Percentiles rank a stretch among this genome's conserved stretches.
phyloP scores from a whole-genome alignment of 2,113 vertebrate species.

The Microtus ochrogaster region DNA sequence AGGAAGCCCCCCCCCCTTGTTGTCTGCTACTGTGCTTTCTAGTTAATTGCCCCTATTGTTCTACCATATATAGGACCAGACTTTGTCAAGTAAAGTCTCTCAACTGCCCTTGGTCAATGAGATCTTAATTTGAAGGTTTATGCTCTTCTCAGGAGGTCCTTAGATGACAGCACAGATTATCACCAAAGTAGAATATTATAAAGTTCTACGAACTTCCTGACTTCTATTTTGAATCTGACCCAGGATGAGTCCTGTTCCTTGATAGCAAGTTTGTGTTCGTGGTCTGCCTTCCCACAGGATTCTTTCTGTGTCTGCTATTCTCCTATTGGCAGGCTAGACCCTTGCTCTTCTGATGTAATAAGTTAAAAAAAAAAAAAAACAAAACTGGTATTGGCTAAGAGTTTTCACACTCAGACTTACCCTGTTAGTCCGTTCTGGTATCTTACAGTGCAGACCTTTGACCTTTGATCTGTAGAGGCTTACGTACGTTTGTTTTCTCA shows the following conservation, averaged over 20 bases:
- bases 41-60: conserved; percentile 65
- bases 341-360: not conserved
- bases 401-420: not conserved
- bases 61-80: conserved; percentile 10
- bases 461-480: conserved; percentile 33
- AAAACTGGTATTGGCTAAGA: not conserved
- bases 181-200: not conserved
- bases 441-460: not conserved
- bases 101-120: not conserved
- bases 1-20: conserved; percentile 66
- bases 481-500: conserved; percentile 68
- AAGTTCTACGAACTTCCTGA: not conserved
- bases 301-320: not conserved
- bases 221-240: conserved; percentile 9
- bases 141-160: conserved; percentile 21
- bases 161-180: not conserved
- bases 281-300: not conserved
- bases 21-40: conserved; percentile 2
- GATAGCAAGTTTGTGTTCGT: not conserved
- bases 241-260: not conserved
- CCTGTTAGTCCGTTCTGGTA: conserved; percentile 9
- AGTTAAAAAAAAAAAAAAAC: not conserved
- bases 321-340: not conserved
- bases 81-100: conserved; percentile 14
- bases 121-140: conserved; percentile 32